Evolutionary conservation across 2,888 invertebrate genomes (phyloP), one percentile per base, ranked within the genome.

Genomic region (Tenthredo mesomela): DNA sequence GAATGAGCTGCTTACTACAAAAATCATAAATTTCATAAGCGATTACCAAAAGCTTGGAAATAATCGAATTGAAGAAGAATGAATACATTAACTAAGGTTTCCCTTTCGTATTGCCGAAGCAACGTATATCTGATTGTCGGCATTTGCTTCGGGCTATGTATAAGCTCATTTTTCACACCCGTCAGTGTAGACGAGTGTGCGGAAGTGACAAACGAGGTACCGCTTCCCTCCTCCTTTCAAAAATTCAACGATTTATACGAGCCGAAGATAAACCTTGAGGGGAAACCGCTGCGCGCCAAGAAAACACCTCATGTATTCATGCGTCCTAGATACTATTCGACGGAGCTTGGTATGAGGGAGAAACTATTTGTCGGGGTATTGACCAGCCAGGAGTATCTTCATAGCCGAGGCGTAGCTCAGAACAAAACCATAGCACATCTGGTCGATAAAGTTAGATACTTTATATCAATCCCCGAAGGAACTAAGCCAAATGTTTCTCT

Each of bases 271-370:
- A 94, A 94, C 87, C 88, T 94, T 7, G 93, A 93, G 15, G 93
- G 92, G 25, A 94, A 94, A 86, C 94, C 94, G 0, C 91, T 92
- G 50, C 93, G 92, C 78, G 93, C 94, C 1, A 93, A 93, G 86
- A 94, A 94, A 88, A 90, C 92, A 87, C 94, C 95, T 15, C 95
- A 95, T 90, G 95, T 95, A 88, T 94, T 97, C 87, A 95, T 97
- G 84, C 95, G 99, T 2, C 98, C 99, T 0, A 95, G 99, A 33
- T 99, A 98, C 94, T 98, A 98, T 92, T 98, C 98, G 77, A 98
- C 99, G 0, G 99, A 99, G 93, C 95, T 99, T 84, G 99, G 98
- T 25, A 98, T 99, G 89, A 95, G 97, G 86, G 97, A 98, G 88
- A 97, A 98, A 91, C 93, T 99, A 18, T 97, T 99, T 91, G 96